Conservation (phyloP, 2,888 invertebrate species). For the Oscheius sp. region DNA sequence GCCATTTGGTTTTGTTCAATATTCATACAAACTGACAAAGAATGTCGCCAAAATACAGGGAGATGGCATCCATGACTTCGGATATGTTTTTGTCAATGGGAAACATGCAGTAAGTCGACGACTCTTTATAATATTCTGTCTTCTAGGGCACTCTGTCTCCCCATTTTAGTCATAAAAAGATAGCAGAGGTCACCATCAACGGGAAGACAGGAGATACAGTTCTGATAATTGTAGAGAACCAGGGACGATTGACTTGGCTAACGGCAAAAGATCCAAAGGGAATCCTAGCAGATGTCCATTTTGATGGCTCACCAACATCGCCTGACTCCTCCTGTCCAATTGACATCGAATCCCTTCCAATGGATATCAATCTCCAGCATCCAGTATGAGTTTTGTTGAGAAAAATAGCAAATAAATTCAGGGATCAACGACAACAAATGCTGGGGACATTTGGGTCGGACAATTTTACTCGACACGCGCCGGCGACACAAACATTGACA, state of each 20-base stretch:
- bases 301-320: constrained; percentile 1
- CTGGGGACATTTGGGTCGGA: constrained; percentile 42
- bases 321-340: constrained; percentile 28
- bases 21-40: constrained; percentile 18
- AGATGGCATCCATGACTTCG: constrained; percentile 43
- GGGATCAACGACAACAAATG: background rate
- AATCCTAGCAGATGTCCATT: constrained; percentile 13
- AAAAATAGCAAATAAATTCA: background rate
- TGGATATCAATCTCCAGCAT: background rate
- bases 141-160: constrained; percentile 36
- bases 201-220: constrained; percentile 41
- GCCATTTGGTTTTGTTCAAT: constrained; percentile 45
- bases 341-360: constrained; percentile 21
- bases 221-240: constrained; percentile 80
- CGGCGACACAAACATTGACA: constrained; percentile 55
- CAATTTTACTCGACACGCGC: constrained; percentile 18
- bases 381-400: background rate
- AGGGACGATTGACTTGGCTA: constrained; percentile 83
- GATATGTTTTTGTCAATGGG: constrained; percentile 50
- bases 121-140: too few relatives aligned
- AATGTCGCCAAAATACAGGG: constrained; percentile 12
- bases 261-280: constrained; percentile 44
- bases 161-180: constrained; percentile 18
- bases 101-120: constrained; percentile 38
- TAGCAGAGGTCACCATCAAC: background rate